Base-by-base conservation (phyloP, 2,888 invertebrate genomes). In the Drosophila mimetica region DNA sequence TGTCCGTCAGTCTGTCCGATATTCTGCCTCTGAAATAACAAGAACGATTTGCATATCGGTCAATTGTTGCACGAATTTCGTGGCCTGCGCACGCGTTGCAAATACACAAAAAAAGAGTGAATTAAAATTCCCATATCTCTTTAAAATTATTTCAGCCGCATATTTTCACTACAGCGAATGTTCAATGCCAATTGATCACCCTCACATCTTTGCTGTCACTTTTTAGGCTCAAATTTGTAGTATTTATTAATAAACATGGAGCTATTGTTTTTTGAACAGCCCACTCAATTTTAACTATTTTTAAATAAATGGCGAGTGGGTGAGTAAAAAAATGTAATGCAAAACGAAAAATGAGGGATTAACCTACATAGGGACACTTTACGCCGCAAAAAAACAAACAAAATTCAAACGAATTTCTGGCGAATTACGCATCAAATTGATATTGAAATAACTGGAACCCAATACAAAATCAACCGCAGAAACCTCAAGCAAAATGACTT, bases 1-100 rank as follows among this genome's bases (percentile, higher is more conserved):
- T 37, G 64, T 36, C 32, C 34, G 48, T 47, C 61, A 58, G 41
- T 5, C 30, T 39, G 53, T 54, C 71, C 46, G 46, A 70, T 69
- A 66, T 69, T 82, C 63, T 84, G 72, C 28, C 76, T 61, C 66
- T 54, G 66, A 72, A 76, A 66, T 47, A 59, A 58, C 57, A 32
- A 42, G 61, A 50, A 30, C 44, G 22, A 83, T 81, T 84, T 84
- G 81, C 87, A 86, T 81, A 77, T 84, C 81, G 81, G 81, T 81
- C 81, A 84, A 81, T 81, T 86, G 87, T 67, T 66, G 79, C 87
- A 86, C 81, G 81, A 81, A 55, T 74, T 71, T 72, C 54, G 57
- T 51, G 55, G 37, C 30, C 44, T 16, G 50, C 60, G 66, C 81
- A 86, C 82, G 86, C 85, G 81, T 60, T 74, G 20, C 44, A 86